Conservation (phyloP, 2,113 vertebrate species). For the Dendropsophus ebraccatus region DNA sequence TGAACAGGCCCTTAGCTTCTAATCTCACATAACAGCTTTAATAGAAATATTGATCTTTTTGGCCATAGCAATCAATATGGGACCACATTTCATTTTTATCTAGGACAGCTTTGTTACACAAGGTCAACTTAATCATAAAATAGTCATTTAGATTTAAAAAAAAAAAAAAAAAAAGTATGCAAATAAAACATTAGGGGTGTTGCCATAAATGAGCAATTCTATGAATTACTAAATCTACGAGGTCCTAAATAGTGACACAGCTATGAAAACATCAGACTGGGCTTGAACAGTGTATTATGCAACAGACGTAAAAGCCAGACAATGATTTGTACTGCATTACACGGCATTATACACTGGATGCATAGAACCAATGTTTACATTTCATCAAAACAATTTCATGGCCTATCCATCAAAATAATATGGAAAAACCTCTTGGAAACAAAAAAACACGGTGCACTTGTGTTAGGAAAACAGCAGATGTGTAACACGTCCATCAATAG, state of each 20-base stretch:
- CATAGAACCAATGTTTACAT: slow-evolving; percentile 32
- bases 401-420: background rate
- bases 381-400: slow-evolving; percentile 9
- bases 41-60: no score
- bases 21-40: no score
- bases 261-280: background rate
- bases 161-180: no score
- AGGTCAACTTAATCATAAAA: no score
- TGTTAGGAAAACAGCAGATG: background rate
- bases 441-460: background rate
- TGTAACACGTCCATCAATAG: background rate
- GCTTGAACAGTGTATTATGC: background rate
- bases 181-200: no score
- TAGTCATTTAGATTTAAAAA: no score
- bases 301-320: background rate
- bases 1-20: no score
- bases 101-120: no score
- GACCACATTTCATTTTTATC: no score
- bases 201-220: background rate
- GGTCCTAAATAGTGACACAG: background rate
- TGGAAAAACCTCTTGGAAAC: background rate
- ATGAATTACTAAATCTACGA: background rate
- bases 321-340: background rate
- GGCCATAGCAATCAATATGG: no score
- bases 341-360: background rate